Conservation (phyloP, 2,797 vertebrate genomes). For the Crenichthys baileyi region DNA sequence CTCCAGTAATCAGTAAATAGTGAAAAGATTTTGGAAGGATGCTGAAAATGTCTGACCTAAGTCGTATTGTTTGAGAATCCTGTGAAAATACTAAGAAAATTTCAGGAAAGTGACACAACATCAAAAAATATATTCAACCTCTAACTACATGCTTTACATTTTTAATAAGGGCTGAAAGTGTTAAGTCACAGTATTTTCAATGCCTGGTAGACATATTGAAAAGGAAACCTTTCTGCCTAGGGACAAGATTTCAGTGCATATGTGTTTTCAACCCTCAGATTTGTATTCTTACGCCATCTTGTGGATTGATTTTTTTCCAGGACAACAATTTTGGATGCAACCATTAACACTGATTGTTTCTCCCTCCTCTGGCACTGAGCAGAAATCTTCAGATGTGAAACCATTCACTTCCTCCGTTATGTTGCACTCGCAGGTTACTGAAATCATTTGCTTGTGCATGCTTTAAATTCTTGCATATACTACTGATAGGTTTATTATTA, state of each 20-base stretch:
- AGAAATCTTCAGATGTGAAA: constrained; percentile 13
- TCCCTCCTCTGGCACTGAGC: constrained; percentile 3
- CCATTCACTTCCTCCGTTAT: constrained; percentile 15
- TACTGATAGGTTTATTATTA: constrained; percentile 3
- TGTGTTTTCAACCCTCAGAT: neutral
- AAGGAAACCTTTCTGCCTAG: neutral
- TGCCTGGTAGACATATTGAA: neutral
- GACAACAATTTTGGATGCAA: constrained; percentile 13
- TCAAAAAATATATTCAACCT: neutral
- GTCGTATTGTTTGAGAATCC: no score
- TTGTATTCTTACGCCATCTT: constrained; percentile 41
- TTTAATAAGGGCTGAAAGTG: neutral
- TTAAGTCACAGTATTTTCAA: neutral
- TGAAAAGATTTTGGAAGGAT: no score
- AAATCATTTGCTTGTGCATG: constrained; percentile 2
- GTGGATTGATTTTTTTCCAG: constrained; percentile 33
- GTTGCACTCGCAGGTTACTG: constrained; percentile 10
- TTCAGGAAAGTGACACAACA: no score
- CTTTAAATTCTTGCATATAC: neutral
- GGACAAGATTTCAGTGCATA: neutral
- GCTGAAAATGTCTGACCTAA: no score
- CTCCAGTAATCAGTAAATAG: no score
- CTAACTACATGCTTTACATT: neutral
- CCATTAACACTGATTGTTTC: neutral
- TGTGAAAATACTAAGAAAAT: no score